Evolutionary conservation across 1,140 invertebrate species (phyloP).

Genomic region (Diabrotica virgifera): DNA sequence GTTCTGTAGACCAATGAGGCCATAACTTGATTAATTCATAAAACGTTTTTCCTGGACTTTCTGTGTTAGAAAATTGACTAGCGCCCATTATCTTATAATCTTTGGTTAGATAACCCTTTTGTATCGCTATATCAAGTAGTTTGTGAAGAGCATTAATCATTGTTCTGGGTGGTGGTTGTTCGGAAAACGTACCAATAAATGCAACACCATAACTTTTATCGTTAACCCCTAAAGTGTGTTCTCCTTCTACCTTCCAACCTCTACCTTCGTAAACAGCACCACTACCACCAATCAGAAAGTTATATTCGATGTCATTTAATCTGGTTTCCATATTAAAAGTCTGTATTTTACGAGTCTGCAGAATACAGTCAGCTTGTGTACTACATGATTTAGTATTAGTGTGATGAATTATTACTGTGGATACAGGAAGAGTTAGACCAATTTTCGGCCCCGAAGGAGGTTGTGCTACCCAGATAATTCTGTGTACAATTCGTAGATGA

Average conservation of each 20-base stretch:
- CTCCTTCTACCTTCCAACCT: constrained; percentile 56
- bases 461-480: constrained; percentile 61
- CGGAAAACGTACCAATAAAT: constrained; percentile 63
- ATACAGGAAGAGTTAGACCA: constrained; percentile 47
- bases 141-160: constrained; percentile 36
- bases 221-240: constrained; percentile 60
- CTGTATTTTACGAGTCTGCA: constrained; percentile 53
- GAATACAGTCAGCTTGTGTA: constrained; percentile 45
- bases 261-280: constrained; percentile 65
- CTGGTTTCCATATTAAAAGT: constrained; percentile 67
- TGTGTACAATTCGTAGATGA: constrained; percentile 27
- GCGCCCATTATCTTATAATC: constrained; percentile 46
- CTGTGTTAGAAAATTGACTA: constrained; percentile 39
- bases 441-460: constrained; percentile 49
- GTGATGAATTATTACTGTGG: constrained; percentile 44
- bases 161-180: constrained; percentile 19
- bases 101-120: constrained; percentile 32
- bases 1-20: constrained; percentile 49
- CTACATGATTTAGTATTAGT: constrained; percentile 50
- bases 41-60: constrained; percentile 44
- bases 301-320: constrained; percentile 66
- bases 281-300: constrained; percentile 73
- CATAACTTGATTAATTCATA: constrained; percentile 55
- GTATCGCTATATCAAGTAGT: constrained; percentile 40
- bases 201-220: constrained; percentile 61